Conservation (phyloP, 2,888 invertebrate genomes). For the Lepas anatifera region DNA sequence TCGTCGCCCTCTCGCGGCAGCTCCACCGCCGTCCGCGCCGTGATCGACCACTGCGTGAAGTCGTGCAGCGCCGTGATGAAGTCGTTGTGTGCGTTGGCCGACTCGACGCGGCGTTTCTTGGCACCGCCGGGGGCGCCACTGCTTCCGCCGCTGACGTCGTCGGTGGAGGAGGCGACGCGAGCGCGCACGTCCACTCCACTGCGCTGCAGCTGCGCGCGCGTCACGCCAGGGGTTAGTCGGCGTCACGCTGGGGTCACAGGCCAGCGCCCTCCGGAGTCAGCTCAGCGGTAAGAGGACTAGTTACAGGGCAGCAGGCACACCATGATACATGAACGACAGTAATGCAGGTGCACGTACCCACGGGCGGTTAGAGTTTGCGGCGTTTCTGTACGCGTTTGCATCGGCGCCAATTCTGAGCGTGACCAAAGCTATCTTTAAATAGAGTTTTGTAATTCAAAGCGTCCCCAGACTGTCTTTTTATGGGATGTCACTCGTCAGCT, state of each 20-base stretch:
- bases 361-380: too few relatives aligned
- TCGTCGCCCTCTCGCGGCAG: not conserved
- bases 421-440: too few relatives aligned
- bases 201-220: not conserved
- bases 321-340: too few relatives aligned
- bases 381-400: too few relatives aligned
- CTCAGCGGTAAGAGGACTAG: too few relatives aligned
- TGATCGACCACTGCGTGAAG: not conserved
- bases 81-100: slow-evolving; percentile 9
- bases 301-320: too few relatives aligned
- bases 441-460: too few relatives aligned
- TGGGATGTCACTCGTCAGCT: too few relatives aligned
- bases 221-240: not conserved
- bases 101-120: not conserved
- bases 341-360: too few relatives aligned
- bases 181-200: not conserved
- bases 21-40: not conserved
- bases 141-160: not conserved
- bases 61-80: slow-evolving; percentile 9
- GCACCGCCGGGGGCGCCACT: not conserved
- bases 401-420: too few relatives aligned
- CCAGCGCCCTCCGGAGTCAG: too few relatives aligned
- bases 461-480: too few relatives aligned
- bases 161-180: not conserved
- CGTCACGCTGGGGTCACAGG: not conserved